Evolutionary conservation across 2,888 invertebrate species (phyloP), one percentile per base, ranked within the genome.

Genomic region (Tromatobia lineatoria): DNA sequence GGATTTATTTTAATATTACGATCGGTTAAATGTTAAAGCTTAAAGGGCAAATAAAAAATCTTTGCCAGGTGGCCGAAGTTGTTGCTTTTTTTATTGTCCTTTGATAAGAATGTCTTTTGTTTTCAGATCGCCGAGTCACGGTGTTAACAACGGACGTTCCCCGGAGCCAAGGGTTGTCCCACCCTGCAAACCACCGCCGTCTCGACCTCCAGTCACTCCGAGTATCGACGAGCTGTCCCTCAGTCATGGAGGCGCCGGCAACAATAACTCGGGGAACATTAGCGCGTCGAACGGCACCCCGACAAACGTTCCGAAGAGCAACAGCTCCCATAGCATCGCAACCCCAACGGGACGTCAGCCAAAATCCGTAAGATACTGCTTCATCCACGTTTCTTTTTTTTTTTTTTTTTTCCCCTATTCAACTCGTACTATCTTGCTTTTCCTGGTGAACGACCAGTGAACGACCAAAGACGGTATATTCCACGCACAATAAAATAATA

Each of bases 181-280:
- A 50, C 93, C 94, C 15, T 92, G 93, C 70, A 93, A 94, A 80
- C 93, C 93, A 18, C 91, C 94, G 52, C 92, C 93, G 52, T 92
- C 92, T 45, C 89, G 93, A 67, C 93, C 93, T 45, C 92, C 93
- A 34, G 89, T 93, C 83, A 90, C 91, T 50, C 92, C 93, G 61
- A 92, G 89, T 77, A 89, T 89, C 82, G 91, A 92, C 78, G 92
- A 93, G 88, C 66, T 87, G 15, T 85, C 85, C 20, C 80, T 85
- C 73, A 61, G 74, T 78, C 87, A 79, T 67, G 78, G 69, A 76
- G 87, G 50, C 74, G 86, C 67, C 29, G 74, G 76, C 70, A 90
- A 89, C 85, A 89, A 87, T 82, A 83, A 82, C 70, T 83, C 87
- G 47, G 87, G 78, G 74, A 90, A 85, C 87, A 88, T 83, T 76